Percentiles rank a stretch among this genome's conserved stretches.
Conservation (phyloP, 2,797 vertebrate genomes). For the Poeciliopsis turneri region DNA sequence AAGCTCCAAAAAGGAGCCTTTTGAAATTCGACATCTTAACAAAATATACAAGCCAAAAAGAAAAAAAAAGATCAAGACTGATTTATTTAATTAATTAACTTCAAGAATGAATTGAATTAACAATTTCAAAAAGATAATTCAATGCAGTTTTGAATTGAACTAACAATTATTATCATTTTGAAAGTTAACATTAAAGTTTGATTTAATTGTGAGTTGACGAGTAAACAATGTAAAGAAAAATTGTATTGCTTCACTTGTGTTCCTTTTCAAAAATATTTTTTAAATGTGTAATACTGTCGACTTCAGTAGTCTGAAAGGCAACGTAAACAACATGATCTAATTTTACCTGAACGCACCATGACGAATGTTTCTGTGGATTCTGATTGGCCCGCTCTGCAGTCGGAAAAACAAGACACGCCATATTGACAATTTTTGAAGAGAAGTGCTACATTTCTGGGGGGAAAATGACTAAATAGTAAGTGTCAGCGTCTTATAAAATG, state of each 20-base stretch:
- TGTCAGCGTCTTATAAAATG: constrained; percentile 38
- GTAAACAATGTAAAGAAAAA: not conserved
- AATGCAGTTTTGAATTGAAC: no score
- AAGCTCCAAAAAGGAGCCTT: not conserved
- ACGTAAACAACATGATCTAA: not conserved
- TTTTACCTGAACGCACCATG: constrained; percentile 38
- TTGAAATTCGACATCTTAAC: not conserved
- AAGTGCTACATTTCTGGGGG: constrained; percentile 13
- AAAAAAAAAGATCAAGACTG: not conserved
- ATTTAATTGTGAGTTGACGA: not conserved
- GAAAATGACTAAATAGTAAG: constrained; percentile 72
- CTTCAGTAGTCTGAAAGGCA: not conserved
- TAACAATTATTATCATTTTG: no score
- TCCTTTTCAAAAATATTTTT: not conserved
- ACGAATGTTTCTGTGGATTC: constrained; percentile 18
- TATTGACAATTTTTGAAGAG: constrained; percentile 61
- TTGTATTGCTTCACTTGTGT: not conserved
- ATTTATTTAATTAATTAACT: not conserved
- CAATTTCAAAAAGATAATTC: no score
- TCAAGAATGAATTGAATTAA: no score
- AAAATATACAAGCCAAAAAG: not conserved
- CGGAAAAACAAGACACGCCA: constrained; percentile 74
- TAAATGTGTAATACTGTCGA: not conserved
- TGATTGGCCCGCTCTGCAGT: constrained; percentile 56
- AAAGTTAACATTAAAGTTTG: not conserved